phyloP scores from a whole-genome alignment of 2,797 vertebrate species.

The Etheostoma nigrum region DNA sequence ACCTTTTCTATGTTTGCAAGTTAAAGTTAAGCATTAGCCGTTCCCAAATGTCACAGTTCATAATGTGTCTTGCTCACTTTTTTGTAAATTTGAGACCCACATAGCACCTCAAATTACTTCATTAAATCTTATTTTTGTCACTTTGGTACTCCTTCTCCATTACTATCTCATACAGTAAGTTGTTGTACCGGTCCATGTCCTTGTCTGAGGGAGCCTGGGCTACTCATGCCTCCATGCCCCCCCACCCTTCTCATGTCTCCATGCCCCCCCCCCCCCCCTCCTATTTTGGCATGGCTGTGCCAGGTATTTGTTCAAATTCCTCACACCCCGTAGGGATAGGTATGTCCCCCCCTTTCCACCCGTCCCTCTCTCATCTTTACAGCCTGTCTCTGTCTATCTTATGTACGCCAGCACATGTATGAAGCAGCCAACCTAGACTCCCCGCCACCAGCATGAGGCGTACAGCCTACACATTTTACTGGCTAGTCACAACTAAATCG shows the following conservation, averaged over 20 bases:
- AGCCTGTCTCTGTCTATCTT: conserved; percentile 86
- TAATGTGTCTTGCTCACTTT: conserved; percentile 15
- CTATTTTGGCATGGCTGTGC: conserved; percentile 87
- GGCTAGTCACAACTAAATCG: conserved; percentile 72
- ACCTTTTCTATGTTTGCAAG: conserved; percentile 20
- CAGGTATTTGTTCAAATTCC: conserved; percentile 92
- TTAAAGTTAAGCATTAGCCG: conserved; percentile 35
- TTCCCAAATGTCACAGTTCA: conserved; percentile 30
- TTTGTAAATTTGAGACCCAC: conserved; percentile 9
- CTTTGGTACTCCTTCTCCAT: conserved; percentile 22
- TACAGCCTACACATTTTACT: conserved; percentile 63
- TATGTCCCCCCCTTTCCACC: conserved; percentile 77
- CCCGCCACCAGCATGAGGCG: conserved; percentile 50
- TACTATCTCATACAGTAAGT: conserved; percentile 34
- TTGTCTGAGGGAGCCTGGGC: conserved; percentile 36
- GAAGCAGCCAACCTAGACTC: conserved; percentile 61
- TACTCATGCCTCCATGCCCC: conserved; percentile 47
- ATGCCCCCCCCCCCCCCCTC: conserved; percentile 46
- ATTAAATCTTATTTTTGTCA: conserved; percentile 22
- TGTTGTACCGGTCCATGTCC: conserved; percentile 60
- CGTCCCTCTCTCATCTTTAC: conserved; percentile 76
- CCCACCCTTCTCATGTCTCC: conserved; percentile 42
- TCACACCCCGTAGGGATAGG: conserved; percentile 88
- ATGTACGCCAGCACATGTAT: conserved; percentile 77
- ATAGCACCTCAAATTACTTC: conserved; percentile 26